A percentile compares a stretch with the other conserved stretches of the same genome.
phyloP scores from a whole-genome alignment of 2,888 invertebrate genomes.

The Caenorhabditis auriculariae region DNA sequence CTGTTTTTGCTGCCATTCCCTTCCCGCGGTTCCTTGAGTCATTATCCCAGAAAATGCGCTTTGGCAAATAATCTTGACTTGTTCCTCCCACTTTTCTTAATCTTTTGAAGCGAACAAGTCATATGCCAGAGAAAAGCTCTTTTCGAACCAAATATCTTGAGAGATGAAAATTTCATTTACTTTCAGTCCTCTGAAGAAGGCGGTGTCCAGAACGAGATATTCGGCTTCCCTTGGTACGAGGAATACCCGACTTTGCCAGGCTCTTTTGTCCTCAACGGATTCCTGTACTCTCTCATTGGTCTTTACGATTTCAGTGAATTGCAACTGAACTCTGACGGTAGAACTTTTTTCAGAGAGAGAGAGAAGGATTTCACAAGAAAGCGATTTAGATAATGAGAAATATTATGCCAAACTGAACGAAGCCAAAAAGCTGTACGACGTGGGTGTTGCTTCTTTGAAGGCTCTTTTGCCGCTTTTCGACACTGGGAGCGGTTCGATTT shows the following conservation, averaged over 20 bases:
- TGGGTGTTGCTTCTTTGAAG: constrained; percentile 76
- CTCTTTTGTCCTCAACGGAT: constrained; percentile 94
- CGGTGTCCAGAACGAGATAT: constrained; percentile 78
- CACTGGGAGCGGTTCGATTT: constrained; percentile 90
- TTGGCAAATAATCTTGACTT: too few relatives aligned
- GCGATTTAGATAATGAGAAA: not conserved
- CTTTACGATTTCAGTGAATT: constrained; percentile 79
- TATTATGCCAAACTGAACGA: not conserved
- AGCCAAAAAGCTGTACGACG: constrained; percentile 33
- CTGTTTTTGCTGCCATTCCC: too few relatives aligned
- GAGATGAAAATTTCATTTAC: not conserved
- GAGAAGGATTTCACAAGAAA: too few relatives aligned
- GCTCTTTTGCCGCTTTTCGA: constrained; percentile 86
- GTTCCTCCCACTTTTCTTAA: too few relatives aligned
- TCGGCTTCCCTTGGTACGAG: constrained; percentile 82
- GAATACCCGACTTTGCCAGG: constrained; percentile 95
- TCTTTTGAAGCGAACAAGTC: too few relatives aligned
- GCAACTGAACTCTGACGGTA: too few relatives aligned
- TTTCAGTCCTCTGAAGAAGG: constrained; percentile 68
- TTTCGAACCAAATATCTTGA: not conserved
- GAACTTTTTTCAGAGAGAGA: too few relatives aligned
- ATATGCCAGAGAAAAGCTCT: too few relatives aligned
- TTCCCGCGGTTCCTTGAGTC: too few relatives aligned
- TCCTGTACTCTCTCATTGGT: constrained; percentile 93
- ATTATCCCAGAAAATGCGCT: too few relatives aligned